Evolutionary conservation across 1,140 invertebrate genomes (phyloP).

Genomic region (Nautilus pompilius): DNA sequence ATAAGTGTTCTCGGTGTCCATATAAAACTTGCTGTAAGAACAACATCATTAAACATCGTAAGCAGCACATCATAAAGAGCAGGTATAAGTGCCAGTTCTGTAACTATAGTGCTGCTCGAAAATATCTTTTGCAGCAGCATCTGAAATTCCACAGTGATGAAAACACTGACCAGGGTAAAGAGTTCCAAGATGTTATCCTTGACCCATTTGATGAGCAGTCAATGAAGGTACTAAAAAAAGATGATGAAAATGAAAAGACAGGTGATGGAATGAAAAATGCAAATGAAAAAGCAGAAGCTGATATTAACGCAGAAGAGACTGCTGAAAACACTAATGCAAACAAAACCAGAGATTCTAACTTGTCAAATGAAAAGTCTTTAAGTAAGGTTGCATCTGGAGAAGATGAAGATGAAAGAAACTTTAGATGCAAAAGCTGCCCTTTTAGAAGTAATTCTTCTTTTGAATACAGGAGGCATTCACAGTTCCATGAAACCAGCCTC

Average conservation of each 20-base stretch:
- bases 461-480: slow-evolving; percentile 28
- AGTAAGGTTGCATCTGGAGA: neutral
- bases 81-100: slow-evolving; percentile 34
- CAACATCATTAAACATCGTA: slow-evolving; percentile 37
- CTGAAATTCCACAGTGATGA: slow-evolving; percentile 26
- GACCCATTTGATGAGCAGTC: slow-evolving; percentile 29
- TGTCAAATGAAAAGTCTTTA: too few relatives aligned
- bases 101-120: slow-evolving; percentile 33
- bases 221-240: slow-evolving; percentile 7
- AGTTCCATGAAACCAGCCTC: slow-evolving; percentile 23
- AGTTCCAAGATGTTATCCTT: slow-evolving; percentile 26
- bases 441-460: slow-evolving; percentile 26
- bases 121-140: slow-evolving; percentile 28
- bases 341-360: too few relatives aligned
- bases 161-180: slow-evolving; percentile 6
- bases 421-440: slow-evolving; percentile 32
- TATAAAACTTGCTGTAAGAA: slow-evolving; percentile 34
- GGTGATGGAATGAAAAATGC: too few relatives aligned
- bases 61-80: slow-evolving; percentile 34
- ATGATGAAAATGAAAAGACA: neutral
- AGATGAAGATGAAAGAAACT: slow-evolving; percentile 3
- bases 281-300: too few relatives aligned
- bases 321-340: too few relatives aligned
- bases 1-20: slow-evolving; percentile 35
- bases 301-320: too few relatives aligned